Evolutionary conservation across 2,888 invertebrate genomes (phyloP).

Genomic region (Ennomos quercinarius): DNA sequence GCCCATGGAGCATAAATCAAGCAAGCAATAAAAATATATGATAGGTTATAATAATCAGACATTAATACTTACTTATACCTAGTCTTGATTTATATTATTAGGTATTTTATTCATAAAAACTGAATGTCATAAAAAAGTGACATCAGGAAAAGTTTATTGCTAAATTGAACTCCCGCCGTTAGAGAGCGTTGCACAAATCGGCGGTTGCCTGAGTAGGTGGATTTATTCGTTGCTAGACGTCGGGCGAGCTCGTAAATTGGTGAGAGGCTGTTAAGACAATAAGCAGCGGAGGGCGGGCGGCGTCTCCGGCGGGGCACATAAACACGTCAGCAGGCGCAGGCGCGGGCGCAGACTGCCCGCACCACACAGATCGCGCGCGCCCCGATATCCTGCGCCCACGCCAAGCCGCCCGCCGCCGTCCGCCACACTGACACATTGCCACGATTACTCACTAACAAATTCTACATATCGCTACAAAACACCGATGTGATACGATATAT

Average conservation of each 20-base stretch:
- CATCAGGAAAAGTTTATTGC: slow-evolving; percentile 16
- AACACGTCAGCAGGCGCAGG: slow-evolving; percentile 69
- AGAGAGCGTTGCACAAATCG: slow-evolving; percentile 33
- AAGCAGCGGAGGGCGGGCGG: slow-evolving; percentile 75
- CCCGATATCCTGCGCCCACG: slow-evolving; percentile 70
- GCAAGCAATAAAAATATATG: slow-evolving; percentile 9
- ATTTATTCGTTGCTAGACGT: slow-evolving; percentile 62
- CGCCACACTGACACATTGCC: slow-evolving; percentile 29
- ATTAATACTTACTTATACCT: slow-evolving; percentile 4
- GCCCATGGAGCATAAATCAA: slow-evolving; percentile 13
- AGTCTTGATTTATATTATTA: slow-evolving; percentile 10
- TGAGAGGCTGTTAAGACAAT: slow-evolving; percentile 77
- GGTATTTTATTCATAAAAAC: slow-evolving; percentile 9
- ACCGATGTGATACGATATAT: neutral
- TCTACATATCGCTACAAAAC: slow-evolving; percentile 13
- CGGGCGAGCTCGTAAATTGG: slow-evolving; percentile 70
- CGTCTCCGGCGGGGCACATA: slow-evolving; percentile 65
- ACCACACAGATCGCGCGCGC: slow-evolving; percentile 70
- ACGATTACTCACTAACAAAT: slow-evolving; percentile 40
- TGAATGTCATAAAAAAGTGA: slow-evolving; percentile 16
- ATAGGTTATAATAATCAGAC: slow-evolving; percentile 11
- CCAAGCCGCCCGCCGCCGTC: slow-evolving; percentile 35
- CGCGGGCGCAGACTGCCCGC: slow-evolving; percentile 50
- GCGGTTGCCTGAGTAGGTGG: slow-evolving; percentile 44
- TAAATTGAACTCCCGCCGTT: slow-evolving; percentile 15